These are phyloP conservation scores for Venustaconcha ellipsiformis DNA, from an alignment of 1,140 invertebrate genomes.

Conservation along the genomic window DNA sequence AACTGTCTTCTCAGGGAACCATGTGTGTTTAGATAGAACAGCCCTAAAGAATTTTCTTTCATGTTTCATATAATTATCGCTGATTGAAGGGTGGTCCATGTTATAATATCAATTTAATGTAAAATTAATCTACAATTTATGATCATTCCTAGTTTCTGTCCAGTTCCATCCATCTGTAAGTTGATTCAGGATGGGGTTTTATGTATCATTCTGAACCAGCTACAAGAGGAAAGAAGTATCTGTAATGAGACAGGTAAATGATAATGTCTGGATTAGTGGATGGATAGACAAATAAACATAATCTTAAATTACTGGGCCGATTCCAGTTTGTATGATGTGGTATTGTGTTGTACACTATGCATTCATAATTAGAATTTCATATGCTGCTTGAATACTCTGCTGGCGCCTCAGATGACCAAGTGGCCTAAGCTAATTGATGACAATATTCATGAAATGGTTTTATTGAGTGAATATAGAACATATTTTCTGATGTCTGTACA, in stretches of 20 bases:
- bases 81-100: neutral
- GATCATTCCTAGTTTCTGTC: neutral
- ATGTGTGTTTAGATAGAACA: too few species aligned
- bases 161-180: neutral
- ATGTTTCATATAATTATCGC: too few species aligned
- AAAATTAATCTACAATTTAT: neutral
- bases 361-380: neutral
- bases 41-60: too few species aligned
- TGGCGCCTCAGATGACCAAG: neutral
- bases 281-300: too few species aligned
- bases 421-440: neutral
- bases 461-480: neutral
- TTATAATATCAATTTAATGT: neutral
- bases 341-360: neutral
- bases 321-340: neutral
- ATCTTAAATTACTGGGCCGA: neutral
- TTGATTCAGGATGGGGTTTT: neutral
- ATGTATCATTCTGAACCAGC: neutral
- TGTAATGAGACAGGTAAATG: too few species aligned
- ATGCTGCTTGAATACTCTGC: neutral
- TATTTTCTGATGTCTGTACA: neutral
- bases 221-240: too few species aligned
- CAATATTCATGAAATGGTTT: neutral
- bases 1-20: too few species aligned
- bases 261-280: too few species aligned